These are phyloP conservation scores for Prietella phreatophila DNA, from an alignment of 2,113 vertebrate genomes.

Conservation along the genomic window DNA sequence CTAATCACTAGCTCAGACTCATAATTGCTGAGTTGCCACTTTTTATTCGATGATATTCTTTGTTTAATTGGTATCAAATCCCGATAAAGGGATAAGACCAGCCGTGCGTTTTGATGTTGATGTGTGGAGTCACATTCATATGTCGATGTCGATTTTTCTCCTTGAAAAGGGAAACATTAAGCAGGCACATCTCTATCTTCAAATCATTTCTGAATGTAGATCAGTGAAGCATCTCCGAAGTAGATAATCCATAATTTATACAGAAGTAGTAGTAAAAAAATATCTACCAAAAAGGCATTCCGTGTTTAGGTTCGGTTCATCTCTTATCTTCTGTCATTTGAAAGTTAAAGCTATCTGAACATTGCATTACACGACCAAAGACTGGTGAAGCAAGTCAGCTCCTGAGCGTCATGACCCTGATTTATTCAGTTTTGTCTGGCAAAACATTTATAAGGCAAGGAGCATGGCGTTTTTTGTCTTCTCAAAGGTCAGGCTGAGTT, in stretches of 20 bases:
- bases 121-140: background rate
- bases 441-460: slow-evolving; percentile 8
- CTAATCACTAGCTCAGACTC: background rate
- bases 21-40: background rate
- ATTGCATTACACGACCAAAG: slow-evolving; percentile 15
- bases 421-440: slow-evolving; percentile 15
- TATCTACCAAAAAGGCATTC: background rate
- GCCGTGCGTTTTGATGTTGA: background rate
- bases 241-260: background rate
- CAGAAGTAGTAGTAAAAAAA: background rate
- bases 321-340: slow-evolving; percentile 24
- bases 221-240: background rate
- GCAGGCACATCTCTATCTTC: background rate
- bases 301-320: no score
- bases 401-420: background rate
- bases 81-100: background rate
- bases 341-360: slow-evolving; percentile 23
- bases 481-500: slow-evolving; percentile 19
- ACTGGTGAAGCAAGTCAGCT: background rate
- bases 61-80: background rate
- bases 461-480: slow-evolving; percentile 19
- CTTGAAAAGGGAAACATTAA: background rate
- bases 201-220: background rate
- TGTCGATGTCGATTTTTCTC: background rate
- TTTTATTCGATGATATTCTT: background rate